Evolutionary conservation across 2,113 vertebrate species (phyloP), one percentile per base, ranked within the genome.

Genomic region (Engraulis encrasicolus): DNA sequence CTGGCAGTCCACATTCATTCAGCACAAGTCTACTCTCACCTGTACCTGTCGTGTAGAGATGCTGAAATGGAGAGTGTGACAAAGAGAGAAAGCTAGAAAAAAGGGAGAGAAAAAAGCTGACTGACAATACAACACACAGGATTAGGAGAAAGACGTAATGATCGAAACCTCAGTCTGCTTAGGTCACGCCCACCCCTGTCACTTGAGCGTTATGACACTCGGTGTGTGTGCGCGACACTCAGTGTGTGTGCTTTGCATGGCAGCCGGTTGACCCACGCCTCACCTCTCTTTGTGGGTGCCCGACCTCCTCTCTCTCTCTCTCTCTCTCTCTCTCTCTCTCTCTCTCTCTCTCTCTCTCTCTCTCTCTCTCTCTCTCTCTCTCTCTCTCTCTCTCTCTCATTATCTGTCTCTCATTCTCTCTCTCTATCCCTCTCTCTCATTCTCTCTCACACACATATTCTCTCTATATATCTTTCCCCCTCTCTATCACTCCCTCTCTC

Each of bases 401-500:
- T n/a, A 9, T 77, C 71, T 2, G 37, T 45, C 40, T 40, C 78
- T 79, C 6, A 20, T 7, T 45, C 37, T 79, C 40, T 45, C 40
- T 45, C 40, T 45, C 40, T 45, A 3, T 45, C 40, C 9, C 40
- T 45, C 40, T 45, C 40, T 45, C 40, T 45, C 40, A 5, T 7
- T 45, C 40, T 45, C 40, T 45, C 40, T 45, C 40, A 45, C n/a
- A n/a, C n/a, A n/a, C n/a, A n/a, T n/a, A n/a, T n/a, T 12, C 71
- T 77, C 71, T 77, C 71, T 45, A 3, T 45, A n/a, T 45, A 3
- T 45, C 40, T 27, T 12, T 77, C 71, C 12, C 6, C 12, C 71
- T 77, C 71, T 77, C 71, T 77, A 11, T 77, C 71, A 2, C 71
- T 77, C 71, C 12, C 71, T 77, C 71, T 77, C 71, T 77, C 20